Percentiles rank a stretch among this genome's conserved stretches.
Evolutionary conservation across 1,140 invertebrate genomes (phyloP).

Genomic region (Drosophila jambulina): DNA sequence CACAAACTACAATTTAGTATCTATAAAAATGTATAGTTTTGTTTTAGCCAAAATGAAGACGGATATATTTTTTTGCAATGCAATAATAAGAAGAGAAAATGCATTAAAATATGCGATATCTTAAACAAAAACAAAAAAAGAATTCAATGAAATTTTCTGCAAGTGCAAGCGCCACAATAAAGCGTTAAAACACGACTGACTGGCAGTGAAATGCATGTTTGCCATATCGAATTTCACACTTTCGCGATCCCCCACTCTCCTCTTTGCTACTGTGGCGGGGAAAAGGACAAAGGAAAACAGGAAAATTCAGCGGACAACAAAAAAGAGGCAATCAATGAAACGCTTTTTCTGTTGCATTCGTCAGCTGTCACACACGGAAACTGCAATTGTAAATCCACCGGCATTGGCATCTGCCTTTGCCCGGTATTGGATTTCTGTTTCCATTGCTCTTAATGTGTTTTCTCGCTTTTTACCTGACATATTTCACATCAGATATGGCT

Average conservation of each 20-base stretch:
- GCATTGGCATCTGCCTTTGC: conserved; percentile 13
- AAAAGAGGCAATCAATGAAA: conserved; percentile 41
- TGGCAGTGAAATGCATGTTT: conserved; percentile 45
- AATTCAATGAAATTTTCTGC: background rate
- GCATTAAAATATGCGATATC: too few relatives aligned
- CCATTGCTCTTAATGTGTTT: conserved; percentile 36
- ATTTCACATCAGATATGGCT: conserved; percentile 18
- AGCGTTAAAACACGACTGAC: conserved; percentile 37
- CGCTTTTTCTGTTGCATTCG: conserved; percentile 33
- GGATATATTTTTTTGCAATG: too few relatives aligned
- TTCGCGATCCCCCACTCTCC: conserved; percentile 14
- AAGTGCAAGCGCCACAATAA: conserved; percentile 14
- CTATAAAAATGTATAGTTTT: background rate
- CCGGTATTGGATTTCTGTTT: conserved; percentile 17
- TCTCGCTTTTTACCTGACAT: conserved; percentile 14
- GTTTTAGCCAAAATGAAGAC: background rate
- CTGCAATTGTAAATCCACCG: conserved; percentile 31
- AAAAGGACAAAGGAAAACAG: conserved; percentile 27
- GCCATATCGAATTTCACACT: conserved; percentile 70
- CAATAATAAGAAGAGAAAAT: background rate
- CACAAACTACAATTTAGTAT: background rate
- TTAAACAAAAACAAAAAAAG: background rate
- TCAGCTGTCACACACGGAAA: conserved; percentile 16
- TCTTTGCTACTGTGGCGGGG: background rate
- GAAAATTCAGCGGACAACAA: conserved; percentile 28